These are phyloP conservation scores for Lathamus discolor DNA, from an alignment of 2,113 vertebrate species.

Conservation along the genomic window DNA sequence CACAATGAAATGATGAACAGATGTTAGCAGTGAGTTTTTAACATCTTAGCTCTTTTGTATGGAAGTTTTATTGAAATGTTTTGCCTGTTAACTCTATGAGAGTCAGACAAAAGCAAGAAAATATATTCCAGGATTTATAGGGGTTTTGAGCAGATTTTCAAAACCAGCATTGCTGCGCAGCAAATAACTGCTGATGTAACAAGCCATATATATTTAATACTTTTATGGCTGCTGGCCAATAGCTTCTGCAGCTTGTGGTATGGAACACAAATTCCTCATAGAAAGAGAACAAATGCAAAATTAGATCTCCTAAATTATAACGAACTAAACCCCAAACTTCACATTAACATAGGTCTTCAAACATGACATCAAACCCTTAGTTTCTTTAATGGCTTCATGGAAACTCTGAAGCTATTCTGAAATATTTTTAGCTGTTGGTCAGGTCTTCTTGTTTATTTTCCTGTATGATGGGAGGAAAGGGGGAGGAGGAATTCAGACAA, in stretches of 20 bases:
- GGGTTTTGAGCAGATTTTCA: slow-evolving; percentile 41
- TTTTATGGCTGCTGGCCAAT: slow-evolving; percentile 22
- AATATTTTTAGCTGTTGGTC: background rate
- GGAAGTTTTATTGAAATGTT: slow-evolving; percentile 71
- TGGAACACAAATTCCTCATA: slow-evolving; percentile 7
- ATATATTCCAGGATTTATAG: slow-evolving; percentile 47
- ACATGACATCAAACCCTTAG: background rate
- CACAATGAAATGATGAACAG: slow-evolving; percentile 75
- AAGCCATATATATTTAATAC: slow-evolving; percentile 39
- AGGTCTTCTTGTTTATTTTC: background rate
- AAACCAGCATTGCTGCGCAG: background rate
- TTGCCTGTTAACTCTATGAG: slow-evolving; percentile 74
- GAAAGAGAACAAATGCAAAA: slow-evolving; percentile 31
- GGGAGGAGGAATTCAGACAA: background rate
- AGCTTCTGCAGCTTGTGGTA: background rate
- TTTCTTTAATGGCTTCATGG: slow-evolving; percentile 6
- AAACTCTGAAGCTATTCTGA: background rate
- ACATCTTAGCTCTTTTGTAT: slow-evolving; percentile 67
- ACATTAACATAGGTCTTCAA: background rate
- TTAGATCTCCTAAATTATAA: slow-evolving; percentile 12
- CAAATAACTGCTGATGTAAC: slow-evolving; percentile 24
- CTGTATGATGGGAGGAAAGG: background rate
- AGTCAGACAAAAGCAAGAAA: slow-evolving; percentile 27
- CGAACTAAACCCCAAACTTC: background rate
- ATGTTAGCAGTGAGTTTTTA: slow-evolving; percentile 78